A percentile compares a stretch with the other conserved stretches of the same genome.
Evolutionary conservation across 2,113 vertebrate genomes (phyloP).

Genomic region (Microtus pennsylvanicus): DNA sequence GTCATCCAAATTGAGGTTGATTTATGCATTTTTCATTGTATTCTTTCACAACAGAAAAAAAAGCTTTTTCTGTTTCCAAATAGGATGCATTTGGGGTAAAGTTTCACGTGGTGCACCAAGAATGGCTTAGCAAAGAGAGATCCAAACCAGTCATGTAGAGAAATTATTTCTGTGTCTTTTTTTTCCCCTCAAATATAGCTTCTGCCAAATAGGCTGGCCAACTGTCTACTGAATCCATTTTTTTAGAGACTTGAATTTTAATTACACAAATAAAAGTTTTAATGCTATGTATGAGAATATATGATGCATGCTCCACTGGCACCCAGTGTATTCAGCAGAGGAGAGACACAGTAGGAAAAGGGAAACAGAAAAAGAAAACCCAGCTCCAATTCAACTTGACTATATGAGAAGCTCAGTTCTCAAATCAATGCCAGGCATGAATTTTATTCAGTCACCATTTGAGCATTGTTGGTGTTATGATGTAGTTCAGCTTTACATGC

Average conservation of each 20-base stretch:
- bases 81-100: constrained; percentile 75
- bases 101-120: constrained; percentile 70
- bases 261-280: constrained; percentile 74
- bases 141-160: constrained; percentile 69
- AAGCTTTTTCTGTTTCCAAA: constrained; percentile 81
- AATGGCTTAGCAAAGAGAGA: constrained; percentile 65
- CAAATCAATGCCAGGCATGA: background rate
- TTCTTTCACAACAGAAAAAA: constrained; percentile 83
- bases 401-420: background rate
- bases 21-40: constrained; percentile 82
- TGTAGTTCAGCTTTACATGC: background rate
- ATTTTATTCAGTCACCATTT: background rate
- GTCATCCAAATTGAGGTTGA: constrained; percentile 79
- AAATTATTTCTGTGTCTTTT: constrained; percentile 61
- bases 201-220: constrained; percentile 75
- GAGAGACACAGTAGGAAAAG: constrained; percentile 33
- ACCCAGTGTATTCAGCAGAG: constrained; percentile 49
- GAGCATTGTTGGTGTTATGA: background rate
- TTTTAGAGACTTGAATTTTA: constrained; percentile 79
- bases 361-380: background rate
- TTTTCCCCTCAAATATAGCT: constrained; percentile 13
- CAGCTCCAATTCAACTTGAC: background rate
- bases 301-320: constrained; percentile 44
- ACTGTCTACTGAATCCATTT: constrained; percentile 70
- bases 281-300: constrained; percentile 53